These are phyloP conservation scores for Pasiphila rectangulata DNA, from an alignment of 2,888 invertebrate genomes.

Conservation along the genomic window DNA sequence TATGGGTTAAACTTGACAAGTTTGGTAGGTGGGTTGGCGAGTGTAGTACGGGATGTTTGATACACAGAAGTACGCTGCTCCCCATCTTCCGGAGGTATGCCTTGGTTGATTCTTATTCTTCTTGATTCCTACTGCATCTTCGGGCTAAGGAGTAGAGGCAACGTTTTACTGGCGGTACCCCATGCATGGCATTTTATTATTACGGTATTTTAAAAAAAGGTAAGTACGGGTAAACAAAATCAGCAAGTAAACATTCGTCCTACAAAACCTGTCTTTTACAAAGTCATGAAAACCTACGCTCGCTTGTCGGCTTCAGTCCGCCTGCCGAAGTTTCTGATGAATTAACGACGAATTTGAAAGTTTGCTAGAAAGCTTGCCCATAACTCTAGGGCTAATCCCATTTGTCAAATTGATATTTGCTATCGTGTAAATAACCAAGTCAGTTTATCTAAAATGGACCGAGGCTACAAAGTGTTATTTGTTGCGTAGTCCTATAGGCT, in stretches of 20 bases:
- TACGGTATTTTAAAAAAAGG: no score
- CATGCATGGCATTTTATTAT: no score
- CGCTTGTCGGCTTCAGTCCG: conserved; percentile 18
- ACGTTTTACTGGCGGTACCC: no score
- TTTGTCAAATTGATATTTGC: conserved; percentile 17
- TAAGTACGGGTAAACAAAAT: no score
- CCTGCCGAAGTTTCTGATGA: conserved; percentile 26
- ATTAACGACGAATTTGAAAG: conserved; percentile 27
- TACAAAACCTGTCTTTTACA: background rate
- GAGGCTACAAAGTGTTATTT: conserved; percentile 2
- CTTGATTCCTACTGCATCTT: no score
- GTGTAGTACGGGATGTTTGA: no score
- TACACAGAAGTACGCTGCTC: no score
- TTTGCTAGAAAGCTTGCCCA: conserved; percentile 15
- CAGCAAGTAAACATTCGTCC: background rate
- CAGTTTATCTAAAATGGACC: conserved; percentile 8
- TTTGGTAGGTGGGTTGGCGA: no score
- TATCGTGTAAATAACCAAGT: conserved; percentile 4
- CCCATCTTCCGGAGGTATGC: no score
- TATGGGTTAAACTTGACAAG: no score
- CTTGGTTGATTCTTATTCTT: no score
- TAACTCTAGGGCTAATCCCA: conserved; percentile 17
- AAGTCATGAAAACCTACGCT: conserved; percentile 4
- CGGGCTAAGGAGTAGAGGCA: no score
- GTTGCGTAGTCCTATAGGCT: background rate